phyloP scores from a whole-genome alignment of 2,888 invertebrate species.

The Phragmatobia fuliginosa region DNA sequence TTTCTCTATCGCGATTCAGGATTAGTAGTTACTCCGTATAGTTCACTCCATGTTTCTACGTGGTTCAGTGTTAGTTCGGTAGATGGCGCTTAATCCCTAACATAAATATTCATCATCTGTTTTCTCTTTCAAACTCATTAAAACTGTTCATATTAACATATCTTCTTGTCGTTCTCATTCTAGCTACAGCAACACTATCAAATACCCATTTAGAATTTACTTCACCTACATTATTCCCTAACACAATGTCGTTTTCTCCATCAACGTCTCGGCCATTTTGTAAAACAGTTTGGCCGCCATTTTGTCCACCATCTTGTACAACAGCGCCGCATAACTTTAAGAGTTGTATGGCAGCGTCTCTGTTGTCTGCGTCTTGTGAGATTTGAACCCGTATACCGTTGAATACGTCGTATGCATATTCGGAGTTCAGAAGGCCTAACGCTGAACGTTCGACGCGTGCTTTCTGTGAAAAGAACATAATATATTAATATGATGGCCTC shows the following conservation, averaged over 20 bases:
- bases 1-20: too few species aligned
- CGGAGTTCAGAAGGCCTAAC: conserved; percentile 58
- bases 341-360: conserved; percentile 62
- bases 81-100: background rate
- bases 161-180: conserved; percentile 69
- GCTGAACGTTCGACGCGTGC: conserved; percentile 75
- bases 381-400: conserved; percentile 66
- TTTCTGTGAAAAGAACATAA: conserved; percentile 62
- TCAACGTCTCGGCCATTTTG: conserved; percentile 12
- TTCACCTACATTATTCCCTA: conserved; percentile 62
- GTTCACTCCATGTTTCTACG: too few species aligned
- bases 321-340: conserved; percentile 72
- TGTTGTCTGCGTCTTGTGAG: conserved; percentile 59
- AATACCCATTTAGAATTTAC: conserved; percentile 78
- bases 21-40: too few species aligned
- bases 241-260: conserved; percentile 49
- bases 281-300: conserved; percentile 28
- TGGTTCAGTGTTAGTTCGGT: too few species aligned
- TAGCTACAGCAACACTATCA: conserved; percentile 72
- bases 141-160: conserved; percentile 57
- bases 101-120: conserved; percentile 14
- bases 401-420: conserved; percentile 77
- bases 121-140: conserved; percentile 8
- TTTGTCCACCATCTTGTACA: conserved; percentile 38
- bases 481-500: background rate